Percentiles rank a stretch among this genome's conserved stretches.
Evolutionary conservation across 2,113 vertebrate species (phyloP).

Genomic region (Shinisaurus crocodilurus): DNA sequence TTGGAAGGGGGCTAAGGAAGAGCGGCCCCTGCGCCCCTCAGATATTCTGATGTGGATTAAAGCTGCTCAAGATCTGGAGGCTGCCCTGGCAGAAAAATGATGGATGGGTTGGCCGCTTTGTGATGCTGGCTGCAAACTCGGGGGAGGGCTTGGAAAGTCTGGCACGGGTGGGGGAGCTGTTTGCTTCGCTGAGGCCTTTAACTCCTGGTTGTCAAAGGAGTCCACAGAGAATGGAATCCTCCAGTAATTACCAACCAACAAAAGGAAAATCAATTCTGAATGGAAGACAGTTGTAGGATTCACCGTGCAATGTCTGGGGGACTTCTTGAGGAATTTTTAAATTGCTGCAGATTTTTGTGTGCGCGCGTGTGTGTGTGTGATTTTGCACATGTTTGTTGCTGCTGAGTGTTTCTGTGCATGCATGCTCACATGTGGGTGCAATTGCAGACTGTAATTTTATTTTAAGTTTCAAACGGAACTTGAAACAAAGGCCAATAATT

Average conservation of each 20-base stretch:
- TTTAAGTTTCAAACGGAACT: not conserved
- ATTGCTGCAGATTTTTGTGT: not conserved
- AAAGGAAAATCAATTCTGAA: constrained; percentile 57
- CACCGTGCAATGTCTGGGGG: not conserved
- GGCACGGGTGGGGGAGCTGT: not conserved
- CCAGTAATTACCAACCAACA: constrained; percentile 36
- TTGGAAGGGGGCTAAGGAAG: constrained; percentile 57
- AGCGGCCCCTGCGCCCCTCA: constrained; percentile 29
- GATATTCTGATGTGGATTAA: constrained; percentile 56
- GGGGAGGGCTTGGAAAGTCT: constrained; percentile 24
- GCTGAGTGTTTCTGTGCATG: not conserved
- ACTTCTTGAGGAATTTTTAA: not conserved
- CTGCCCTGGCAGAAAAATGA: constrained; percentile 57
- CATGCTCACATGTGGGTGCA: not conserved
- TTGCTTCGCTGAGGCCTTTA: constrained; percentile 32
- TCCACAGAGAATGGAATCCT: constrained; percentile 27
- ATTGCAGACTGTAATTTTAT: constrained; percentile 8
- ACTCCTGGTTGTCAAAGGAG: constrained; percentile 34
- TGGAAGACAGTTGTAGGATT: not conserved
- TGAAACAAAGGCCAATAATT: not conserved
- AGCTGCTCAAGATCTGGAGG: constrained; percentile 41
- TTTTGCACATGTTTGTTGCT: not conserved
- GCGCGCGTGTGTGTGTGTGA: too few relatives aligned
- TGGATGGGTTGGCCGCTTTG: constrained; percentile 53
- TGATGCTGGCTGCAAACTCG: constrained; percentile 49